phyloP scores from a whole-genome alignment of 2,888 invertebrate genomes.

The Oasisia sp. region DNA sequence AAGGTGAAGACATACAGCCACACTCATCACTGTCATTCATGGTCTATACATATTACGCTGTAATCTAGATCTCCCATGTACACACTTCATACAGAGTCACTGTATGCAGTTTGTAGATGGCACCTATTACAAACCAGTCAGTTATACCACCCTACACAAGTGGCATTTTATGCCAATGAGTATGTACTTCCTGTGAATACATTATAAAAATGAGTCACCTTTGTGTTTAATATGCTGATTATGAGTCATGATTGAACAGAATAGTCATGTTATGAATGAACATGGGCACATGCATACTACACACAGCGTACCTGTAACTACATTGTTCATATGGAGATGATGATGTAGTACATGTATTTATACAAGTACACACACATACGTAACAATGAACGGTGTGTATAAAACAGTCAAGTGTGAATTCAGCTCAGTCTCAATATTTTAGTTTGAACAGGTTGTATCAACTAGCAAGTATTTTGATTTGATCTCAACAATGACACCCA shows the following conservation, averaged over 20 bases:
- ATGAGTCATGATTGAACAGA: not conserved
- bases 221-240: not conserved
- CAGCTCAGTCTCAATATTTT: not conserved
- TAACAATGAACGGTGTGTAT: not conserved
- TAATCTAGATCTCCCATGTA: too few species aligned
- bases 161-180: not conserved
- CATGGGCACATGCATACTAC: not conserved
- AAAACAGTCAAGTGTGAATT: not conserved
- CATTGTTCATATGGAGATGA: too few species aligned
- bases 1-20: too few species aligned
- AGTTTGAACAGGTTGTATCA: not conserved
- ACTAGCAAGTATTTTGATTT: not conserved
- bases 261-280: not conserved
- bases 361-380: not conserved
- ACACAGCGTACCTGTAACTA: not conserved
- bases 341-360: too few species aligned
- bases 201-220: not conserved
- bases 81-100: too few species aligned
- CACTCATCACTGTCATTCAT: too few species aligned
- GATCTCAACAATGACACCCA: not conserved
- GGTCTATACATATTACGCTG: too few species aligned
- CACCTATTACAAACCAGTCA: not conserved
- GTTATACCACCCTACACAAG: not conserved
- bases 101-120: too few species aligned
- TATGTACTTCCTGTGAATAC: not conserved